Percentiles rank a stretch among this genome's conserved stretches.
Evolutionary conservation across 2,888 invertebrate species (phyloP).

Genomic region (Melinaea marsaeus): DNA sequence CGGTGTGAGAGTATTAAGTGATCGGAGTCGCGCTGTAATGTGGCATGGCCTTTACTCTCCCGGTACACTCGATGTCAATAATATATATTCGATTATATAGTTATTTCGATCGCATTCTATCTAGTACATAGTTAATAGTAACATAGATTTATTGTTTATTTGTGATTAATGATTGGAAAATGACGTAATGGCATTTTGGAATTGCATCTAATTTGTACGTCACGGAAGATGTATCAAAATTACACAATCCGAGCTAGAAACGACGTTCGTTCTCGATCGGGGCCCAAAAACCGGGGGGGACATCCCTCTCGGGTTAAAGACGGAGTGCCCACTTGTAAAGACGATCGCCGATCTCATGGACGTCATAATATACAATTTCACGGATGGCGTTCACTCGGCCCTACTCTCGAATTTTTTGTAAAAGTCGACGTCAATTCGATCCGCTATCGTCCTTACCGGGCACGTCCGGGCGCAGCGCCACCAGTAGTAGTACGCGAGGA

Average conservation of each 20-base stretch:
- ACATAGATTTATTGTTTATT: slow-evolving; percentile 47
- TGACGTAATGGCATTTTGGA: slow-evolving; percentile 35
- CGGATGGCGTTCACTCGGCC: background rate
- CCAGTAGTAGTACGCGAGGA: background rate
- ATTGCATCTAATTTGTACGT: slow-evolving; percentile 32
- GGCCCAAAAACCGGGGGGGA: background rate
- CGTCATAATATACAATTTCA: background rate
- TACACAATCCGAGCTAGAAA: background rate
- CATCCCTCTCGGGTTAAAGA: background rate
- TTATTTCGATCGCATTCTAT: slow-evolving; percentile 52
- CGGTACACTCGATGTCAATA: slow-evolving; percentile 51
- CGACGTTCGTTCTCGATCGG: too few relatives aligned
- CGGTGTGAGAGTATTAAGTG: slow-evolving; percentile 40
- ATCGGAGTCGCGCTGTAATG: slow-evolving; percentile 49
- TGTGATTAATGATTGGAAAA: slow-evolving; percentile 47
- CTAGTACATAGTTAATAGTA: slow-evolving; percentile 52
- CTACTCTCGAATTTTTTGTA: too few relatives aligned
- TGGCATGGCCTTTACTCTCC: slow-evolving; percentile 53
- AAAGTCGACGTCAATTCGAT: too few relatives aligned
- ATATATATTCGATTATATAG: slow-evolving; percentile 44
- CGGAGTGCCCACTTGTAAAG: background rate
- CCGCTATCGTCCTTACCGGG: background rate
- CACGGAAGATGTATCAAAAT: slow-evolving; percentile 17
- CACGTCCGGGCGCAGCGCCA: background rate
- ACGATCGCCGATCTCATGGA: background rate